Conservation (phyloP, 2,113 vertebrate species). For the Hippoglossus stenolepis region DNA sequence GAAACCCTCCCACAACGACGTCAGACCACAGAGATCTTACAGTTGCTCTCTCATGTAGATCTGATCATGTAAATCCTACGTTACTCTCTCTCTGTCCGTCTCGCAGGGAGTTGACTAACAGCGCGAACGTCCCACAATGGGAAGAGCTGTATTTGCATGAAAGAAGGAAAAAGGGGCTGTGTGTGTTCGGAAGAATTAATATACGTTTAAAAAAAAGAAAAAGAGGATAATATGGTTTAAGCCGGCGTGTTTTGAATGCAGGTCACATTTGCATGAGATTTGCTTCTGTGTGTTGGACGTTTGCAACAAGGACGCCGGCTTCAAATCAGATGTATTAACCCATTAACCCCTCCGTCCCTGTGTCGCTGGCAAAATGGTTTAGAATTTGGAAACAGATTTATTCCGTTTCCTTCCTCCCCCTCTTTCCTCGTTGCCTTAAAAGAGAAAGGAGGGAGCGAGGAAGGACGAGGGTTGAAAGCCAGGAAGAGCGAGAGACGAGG, state of each 20-base stretch:
- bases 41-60: neutral
- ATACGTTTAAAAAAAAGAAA: neutral
- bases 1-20: neutral
- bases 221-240: neutral
- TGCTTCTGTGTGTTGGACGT: constrained; percentile 42
- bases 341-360: constrained; percentile 20
- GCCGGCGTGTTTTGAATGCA: constrained; percentile 33
- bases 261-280: constrained; percentile 63
- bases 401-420: constrained; percentile 27
- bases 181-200: neutral
- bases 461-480: constrained; percentile 62
- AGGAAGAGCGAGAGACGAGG: constrained; percentile 56
- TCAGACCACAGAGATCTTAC: neutral
- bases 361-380: neutral
- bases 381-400: constrained; percentile 29
- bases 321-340: constrained; percentile 39
- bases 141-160: neutral
- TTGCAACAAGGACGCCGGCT: constrained; percentile 11
- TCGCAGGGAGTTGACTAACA: constrained; percentile 30
- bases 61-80: neutral
- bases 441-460: constrained; percentile 44
- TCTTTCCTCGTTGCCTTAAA: constrained; percentile 22
- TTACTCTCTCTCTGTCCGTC: constrained; percentile 8
- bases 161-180: neutral
- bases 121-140: neutral